Percentiles rank a stretch among this genome's conserved stretches.
Evolutionary conservation across 2,888 invertebrate species (phyloP).

Genomic region (Cosmia pyralina): DNA sequence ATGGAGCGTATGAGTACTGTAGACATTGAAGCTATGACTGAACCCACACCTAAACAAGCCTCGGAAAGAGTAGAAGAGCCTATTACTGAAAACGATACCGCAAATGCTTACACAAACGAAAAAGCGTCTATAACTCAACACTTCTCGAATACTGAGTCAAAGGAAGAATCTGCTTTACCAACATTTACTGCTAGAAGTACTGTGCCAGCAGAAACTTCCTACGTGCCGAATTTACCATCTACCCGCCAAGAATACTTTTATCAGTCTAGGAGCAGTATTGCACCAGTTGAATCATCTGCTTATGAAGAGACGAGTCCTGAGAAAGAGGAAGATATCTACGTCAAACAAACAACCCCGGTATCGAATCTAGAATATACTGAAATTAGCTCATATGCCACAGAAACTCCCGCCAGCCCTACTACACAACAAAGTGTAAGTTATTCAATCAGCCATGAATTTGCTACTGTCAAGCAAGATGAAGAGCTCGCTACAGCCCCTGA

Average conservation of each 20-base stretch:
- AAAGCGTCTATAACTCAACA: conserved; percentile 79
- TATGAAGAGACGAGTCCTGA: conserved; percentile 73
- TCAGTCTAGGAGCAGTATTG: conserved; percentile 75
- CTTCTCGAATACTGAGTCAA: conserved; percentile 70
- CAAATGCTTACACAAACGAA: conserved; percentile 86
- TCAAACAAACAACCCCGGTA: conserved; percentile 73
- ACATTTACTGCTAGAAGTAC: conserved; percentile 72
- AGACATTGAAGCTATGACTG: conserved; percentile 87
- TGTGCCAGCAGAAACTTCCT: conserved; percentile 75
- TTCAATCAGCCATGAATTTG: conserved; percentile 73
- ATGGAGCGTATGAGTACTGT: conserved; percentile 87
- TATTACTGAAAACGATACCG: conserved; percentile 79
- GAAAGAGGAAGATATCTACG: conserved; percentile 74
- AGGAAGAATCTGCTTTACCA: conserved; percentile 69
- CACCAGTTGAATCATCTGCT: conserved; percentile 73
- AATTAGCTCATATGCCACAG: conserved; percentile 73
- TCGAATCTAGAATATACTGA: conserved; percentile 69
- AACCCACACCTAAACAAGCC: conserved; percentile 76
- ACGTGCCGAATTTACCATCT: conserved; percentile 72
- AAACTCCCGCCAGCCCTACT: conserved; percentile 68
- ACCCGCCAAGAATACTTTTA: conserved; percentile 75
- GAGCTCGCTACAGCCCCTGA: conserved; percentile 69
- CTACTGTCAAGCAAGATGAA: conserved; percentile 70
- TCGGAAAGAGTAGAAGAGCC: conserved; percentile 72
- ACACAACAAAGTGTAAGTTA: conserved; percentile 76